A percentile compares a stretch with the other conserved stretches of the same genome.
Evolutionary conservation across 1,140 invertebrate genomes (phyloP).

Genomic region (Oryctes rhinoceros): DNA sequence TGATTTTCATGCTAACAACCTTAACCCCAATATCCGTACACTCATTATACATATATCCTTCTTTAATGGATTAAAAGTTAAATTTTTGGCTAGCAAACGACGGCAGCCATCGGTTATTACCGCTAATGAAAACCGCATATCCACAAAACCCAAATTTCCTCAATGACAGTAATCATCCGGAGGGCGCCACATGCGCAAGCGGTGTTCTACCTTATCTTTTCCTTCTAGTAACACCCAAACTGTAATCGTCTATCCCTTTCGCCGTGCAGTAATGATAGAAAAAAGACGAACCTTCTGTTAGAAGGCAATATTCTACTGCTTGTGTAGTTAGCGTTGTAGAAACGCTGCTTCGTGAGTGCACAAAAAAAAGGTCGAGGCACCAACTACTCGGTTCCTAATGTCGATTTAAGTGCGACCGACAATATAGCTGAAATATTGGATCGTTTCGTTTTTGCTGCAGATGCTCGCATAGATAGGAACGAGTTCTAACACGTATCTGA

Average conservation of each 20-base stretch:
- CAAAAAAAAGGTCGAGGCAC: neutral
- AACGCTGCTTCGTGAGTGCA: neutral
- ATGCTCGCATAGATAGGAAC: neutral
- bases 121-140: neutral
- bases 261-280: neutral
- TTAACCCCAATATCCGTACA: too few relatives aligned
- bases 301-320: neutral
- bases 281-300: neutral
- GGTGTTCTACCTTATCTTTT: neutral
- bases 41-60: too few relatives aligned
- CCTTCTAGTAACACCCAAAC: neutral
- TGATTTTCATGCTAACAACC: too few relatives aligned
- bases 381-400: slow-evolving; percentile 7
- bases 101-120: neutral
- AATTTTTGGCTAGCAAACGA: neutral
- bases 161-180: slow-evolving; percentile 1
- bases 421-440: neutral
- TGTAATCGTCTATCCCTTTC: neutral
- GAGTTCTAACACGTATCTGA: neutral
- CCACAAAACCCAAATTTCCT: slow-evolving; percentile 8
- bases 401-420: slow-evolving; percentile 1
- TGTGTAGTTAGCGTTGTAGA: neutral
- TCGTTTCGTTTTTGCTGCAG: neutral
- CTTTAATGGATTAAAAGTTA: neutral
- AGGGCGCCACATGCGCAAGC: neutral